These are phyloP conservation scores for Tillus elongatus DNA, from an alignment of 2,888 invertebrate genomes.

Conservation along the genomic window DNA sequence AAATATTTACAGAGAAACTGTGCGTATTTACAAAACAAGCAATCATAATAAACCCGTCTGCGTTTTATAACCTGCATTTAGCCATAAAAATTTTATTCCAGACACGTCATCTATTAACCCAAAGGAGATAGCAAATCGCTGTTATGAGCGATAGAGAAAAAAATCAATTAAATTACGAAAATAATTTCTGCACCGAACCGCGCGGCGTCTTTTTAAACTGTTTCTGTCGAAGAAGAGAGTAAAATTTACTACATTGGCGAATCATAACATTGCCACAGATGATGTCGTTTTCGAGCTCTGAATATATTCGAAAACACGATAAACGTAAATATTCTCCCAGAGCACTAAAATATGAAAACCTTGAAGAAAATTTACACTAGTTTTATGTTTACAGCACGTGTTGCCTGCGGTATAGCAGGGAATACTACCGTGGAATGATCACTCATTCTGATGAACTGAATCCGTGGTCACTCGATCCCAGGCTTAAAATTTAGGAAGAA, in stretches of 20 bases:
- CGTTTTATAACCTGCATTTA: constrained; percentile 30
- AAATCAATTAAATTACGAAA: background rate
- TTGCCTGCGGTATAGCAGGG: constrained; percentile 22
- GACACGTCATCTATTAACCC: constrained; percentile 13
- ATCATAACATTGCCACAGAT: constrained; percentile 12
- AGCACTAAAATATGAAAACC: constrained; percentile 34
- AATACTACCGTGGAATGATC: too few relatives aligned
- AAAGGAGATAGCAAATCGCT: constrained; percentile 12
- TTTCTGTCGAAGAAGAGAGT: constrained; percentile 1
- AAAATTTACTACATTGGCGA: constrained; percentile 7
- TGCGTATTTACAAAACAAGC: constrained; percentile 30
- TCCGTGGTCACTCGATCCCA: too few relatives aligned
- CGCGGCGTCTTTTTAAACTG: too few relatives aligned
- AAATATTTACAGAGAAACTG: constrained; percentile 26
- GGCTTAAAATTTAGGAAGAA: too few relatives aligned
- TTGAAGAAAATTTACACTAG: constrained; percentile 28
- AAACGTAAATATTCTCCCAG: constrained; percentile 31
- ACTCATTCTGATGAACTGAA: too few relatives aligned
- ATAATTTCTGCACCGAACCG: too few relatives aligned
- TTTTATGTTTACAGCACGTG: constrained; percentile 33
- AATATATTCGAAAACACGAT: constrained; percentile 20
- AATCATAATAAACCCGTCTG: constrained; percentile 34
- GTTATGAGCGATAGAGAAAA: background rate
- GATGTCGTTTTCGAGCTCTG: constrained; percentile 16
- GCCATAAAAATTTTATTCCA: constrained; percentile 26